Evolutionary conservation across 2,797 vertebrate species (phyloP).

Genomic region (Oreochromis mossambicus): DNA sequence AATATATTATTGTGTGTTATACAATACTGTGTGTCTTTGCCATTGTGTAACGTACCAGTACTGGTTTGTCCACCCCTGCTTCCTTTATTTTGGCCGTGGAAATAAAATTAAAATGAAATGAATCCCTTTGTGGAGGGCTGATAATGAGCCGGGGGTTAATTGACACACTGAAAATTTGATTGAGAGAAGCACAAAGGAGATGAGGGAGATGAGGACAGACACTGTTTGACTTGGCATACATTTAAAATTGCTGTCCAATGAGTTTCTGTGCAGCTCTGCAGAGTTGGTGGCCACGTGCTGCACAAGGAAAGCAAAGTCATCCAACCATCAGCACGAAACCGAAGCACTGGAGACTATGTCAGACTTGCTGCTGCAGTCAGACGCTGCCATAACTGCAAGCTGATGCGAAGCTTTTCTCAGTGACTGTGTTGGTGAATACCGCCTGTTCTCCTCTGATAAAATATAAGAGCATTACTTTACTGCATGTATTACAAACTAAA

Average conservation of each 20-base stretch:
- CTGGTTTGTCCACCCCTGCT: not conserved
- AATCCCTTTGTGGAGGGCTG: not conserved
- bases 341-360: not conserved
- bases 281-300: not conserved
- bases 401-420: not conserved
- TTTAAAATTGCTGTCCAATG: not conserved
- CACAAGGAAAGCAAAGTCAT: not conserved
- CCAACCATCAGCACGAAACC: not conserved
- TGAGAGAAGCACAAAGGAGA: not conserved
- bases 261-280: not conserved
- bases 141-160: constrained; percentile 1
- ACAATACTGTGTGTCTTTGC: not conserved
- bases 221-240: not conserved
- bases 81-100: not conserved
- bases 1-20: not conserved
- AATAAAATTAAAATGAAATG: constrained; percentile 3
- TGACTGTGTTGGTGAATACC: not conserved
- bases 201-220: not conserved
- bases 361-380: not conserved
- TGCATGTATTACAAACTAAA: not conserved
- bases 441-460: not conserved
- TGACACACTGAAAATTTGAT: constrained; percentile 7
- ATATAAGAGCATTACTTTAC: not conserved
- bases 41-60: not conserved
- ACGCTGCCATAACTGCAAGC: not conserved